Base-by-base conservation (phyloP, 2,113 vertebrate genomes). In the Pseudonaja textilis region DNA sequence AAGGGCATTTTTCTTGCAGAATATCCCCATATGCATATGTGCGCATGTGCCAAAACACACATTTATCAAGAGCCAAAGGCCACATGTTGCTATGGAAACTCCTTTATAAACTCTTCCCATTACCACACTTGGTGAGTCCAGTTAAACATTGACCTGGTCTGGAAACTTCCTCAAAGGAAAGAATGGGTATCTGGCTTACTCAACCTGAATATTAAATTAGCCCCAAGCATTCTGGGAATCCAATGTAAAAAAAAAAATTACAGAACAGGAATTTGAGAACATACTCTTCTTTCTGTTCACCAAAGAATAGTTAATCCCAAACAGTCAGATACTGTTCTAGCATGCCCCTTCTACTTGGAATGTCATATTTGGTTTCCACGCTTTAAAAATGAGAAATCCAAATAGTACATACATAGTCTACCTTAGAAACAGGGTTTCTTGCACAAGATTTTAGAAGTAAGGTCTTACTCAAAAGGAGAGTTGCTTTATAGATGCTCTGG, bases 141-240 rank as follows among this genome's bases (percentile, higher is more conserved):
- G 97, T 98, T 98, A 98, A 98, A 97, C 95, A 98, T 98, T 98
- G 96, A 98, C 97, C 2, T 0, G 54, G 25, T 85, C 93, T 3
- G 29, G 90, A 14, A 89, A 3, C 61, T 93, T 56, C 93, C n/a
- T 94, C 0, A 4, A 92, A 94, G 91, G 92, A 29, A 3, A 85
- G 87, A 89, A 57, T 0, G 3, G 61, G 56, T 47, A 25, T n/a
- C 55, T 3, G 22, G 50, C 59, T 89, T 86, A 94, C 88, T 42
- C 34, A 81, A 22, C 56, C 86, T 95, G 93, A 89, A 55, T 11
- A 93, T 94, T 94, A 87, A 95, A 92, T 42, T 56, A 23, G 25
- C 94, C 85, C 29, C 57, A 85, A 91, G 81, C 52, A 57, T 52
- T 88, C 57, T 0, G 0, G 3, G 61, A 7, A 91, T 23, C 1